Base-by-base conservation (phyloP, 2,797 vertebrate genomes). In the Australoheros facetus region DNA sequence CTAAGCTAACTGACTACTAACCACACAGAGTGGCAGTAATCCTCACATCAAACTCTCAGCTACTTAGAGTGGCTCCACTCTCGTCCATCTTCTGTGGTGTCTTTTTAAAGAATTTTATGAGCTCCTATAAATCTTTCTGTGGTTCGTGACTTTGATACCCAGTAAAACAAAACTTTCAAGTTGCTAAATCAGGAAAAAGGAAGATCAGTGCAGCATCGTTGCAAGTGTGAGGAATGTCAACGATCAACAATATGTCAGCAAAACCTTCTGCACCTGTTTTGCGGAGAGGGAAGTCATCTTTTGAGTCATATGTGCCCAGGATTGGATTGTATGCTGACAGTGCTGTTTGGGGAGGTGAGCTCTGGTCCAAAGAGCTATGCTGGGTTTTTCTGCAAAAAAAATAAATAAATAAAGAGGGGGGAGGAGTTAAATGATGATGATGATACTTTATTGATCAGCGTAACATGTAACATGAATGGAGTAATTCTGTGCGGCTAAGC, bases 341-440 rank as follows among this genome's bases (percentile, higher is more conserved):
- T n/a, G 96, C 95, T 1, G 97, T 96, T 89, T 98, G 98, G 8
- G 98, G 98, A 4, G 98, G 98, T 71, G 98, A 98, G 89, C 98
- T 99, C 97, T 99, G 98, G 93, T 99, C 98, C 93, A 99, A 92
- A 56, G 98, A 99, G 93, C 98, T 98, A 94, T 99, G 98, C 90
- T 99, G 98, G 4, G 98, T 99, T 94, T 99, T 99, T 95, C 98
- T 99, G 90, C 75, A 88, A 54, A 81, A 48, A 7, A 39, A 17
- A 8, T 16, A 53, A 4, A 26, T 2, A 26, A 26, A 26, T 2
- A 7, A 39, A 17, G 7, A 19, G 53, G 14, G 56, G 0, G 3
- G 42, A 16, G 16, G 42, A 4, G 10, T 75, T 34, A 57, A 74
- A 82, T 34, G 37, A 4, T 28, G n/a, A n/a, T n/a, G n/a, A n/a